phyloP scores from a whole-genome alignment of 2,888 invertebrate species.

The Yponomeuta plumbellus region DNA sequence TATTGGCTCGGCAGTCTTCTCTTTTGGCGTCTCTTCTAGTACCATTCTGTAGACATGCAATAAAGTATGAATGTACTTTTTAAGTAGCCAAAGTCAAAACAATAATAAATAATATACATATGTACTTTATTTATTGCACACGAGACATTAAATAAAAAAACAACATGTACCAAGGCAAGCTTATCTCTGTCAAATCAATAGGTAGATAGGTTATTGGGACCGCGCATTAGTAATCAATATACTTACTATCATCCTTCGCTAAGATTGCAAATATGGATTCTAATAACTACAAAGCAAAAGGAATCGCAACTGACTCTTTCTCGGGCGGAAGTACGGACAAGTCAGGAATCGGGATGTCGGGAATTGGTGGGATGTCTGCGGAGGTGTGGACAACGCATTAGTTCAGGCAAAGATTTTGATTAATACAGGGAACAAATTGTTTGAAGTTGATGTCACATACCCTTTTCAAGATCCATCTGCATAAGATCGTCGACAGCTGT shows the following conservation, averaged over 20 bases:
- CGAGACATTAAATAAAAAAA: too few relatives aligned
- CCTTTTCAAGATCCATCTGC: conserved; percentile 45
- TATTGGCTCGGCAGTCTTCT: conserved; percentile 2
- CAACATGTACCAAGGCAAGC: too few relatives aligned
- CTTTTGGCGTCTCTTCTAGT: conserved; percentile 9
- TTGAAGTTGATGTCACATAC: conserved; percentile 22
- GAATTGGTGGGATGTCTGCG: conserved; percentile 59
- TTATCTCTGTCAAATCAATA: too few relatives aligned
- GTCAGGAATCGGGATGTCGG: conserved; percentile 56
- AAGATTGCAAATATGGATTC: not conserved
- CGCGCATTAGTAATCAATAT: too few relatives aligned
- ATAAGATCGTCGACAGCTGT: conserved; percentile 33
- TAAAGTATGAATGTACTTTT: not conserved
- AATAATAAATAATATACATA: too few relatives aligned
- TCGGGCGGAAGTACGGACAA: conserved; percentile 41
- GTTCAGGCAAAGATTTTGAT: not conserved
- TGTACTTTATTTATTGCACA: too few relatives aligned
- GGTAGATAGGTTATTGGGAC: too few relatives aligned
- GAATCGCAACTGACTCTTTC: conserved; percentile 44
- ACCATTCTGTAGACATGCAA: not conserved
- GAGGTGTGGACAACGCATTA: conserved; percentile 25
- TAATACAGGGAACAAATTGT: not conserved
- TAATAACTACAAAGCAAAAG: not conserved
- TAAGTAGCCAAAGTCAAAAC: too few relatives aligned
- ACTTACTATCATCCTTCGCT: not conserved